Evolutionary conservation across 2,113 vertebrate genomes (phyloP).

Genomic region (Typhlomys cinereus): DNA sequence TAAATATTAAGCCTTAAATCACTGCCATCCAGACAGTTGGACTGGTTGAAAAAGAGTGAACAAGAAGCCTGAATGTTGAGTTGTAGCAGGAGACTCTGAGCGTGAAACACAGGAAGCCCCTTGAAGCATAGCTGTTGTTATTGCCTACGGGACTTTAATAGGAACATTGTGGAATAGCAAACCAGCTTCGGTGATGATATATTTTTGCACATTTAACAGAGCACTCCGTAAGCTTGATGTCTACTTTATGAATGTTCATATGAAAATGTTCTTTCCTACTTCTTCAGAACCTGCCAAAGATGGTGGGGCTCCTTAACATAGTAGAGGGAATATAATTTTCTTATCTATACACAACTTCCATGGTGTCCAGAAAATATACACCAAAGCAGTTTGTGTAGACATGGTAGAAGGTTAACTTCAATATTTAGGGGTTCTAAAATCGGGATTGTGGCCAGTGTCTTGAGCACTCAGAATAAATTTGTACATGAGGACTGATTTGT

Average conservation of each 20-base stretch:
- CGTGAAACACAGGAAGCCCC: neutral
- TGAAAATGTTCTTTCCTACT: slow-evolving; percentile 16
- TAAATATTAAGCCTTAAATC: neutral
- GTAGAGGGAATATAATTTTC: neutral
- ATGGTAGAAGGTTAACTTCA: neutral
- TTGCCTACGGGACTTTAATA: neutral
- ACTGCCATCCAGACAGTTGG: neutral
- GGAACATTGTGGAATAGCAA: neutral
- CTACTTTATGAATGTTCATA: neutral
- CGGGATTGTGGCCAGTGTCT: neutral
- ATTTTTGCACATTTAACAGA: neutral
- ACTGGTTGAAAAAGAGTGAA: neutral
- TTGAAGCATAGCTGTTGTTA: neutral
- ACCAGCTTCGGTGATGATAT: neutral
- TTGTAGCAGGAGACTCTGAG: neutral
- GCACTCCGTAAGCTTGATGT: neutral
- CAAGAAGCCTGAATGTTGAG: neutral
- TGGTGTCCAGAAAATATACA: neutral
- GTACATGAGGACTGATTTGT: neutral
- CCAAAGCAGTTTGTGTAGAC: neutral
- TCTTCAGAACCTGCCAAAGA: neutral
- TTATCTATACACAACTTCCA: neutral
- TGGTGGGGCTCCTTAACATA: neutral
- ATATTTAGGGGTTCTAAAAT: neutral
- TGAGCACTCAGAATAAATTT: neutral